Conservation (phyloP, 2,888 invertebrate species). For the Xestobium rufovillosum region DNA sequence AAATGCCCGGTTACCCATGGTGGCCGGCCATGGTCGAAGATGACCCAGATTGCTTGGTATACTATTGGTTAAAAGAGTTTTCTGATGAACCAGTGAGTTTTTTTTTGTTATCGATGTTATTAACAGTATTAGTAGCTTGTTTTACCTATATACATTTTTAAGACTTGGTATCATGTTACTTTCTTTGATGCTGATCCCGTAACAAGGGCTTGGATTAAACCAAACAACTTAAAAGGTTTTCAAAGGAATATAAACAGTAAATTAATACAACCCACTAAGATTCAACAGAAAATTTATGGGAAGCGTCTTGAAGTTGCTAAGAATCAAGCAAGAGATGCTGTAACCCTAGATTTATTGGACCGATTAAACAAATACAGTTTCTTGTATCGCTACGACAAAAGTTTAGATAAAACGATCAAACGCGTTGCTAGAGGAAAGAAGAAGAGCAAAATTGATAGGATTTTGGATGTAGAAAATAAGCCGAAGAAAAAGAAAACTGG, state of each 20-base stretch:
- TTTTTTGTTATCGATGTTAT: background rate
- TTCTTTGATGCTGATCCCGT: slow-evolving; percentile 25
- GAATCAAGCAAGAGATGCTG: slow-evolving; percentile 22
- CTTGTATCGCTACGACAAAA: slow-evolving; percentile 20
- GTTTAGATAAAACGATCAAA: background rate
- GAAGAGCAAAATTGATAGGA: background rate
- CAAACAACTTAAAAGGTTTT: slow-evolving; percentile 20
- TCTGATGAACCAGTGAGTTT: slow-evolving; percentile 47
- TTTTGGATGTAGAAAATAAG: background rate
- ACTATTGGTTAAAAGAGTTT: slow-evolving; percentile 49
- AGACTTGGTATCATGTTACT: slow-evolving; percentile 28
- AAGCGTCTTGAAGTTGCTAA: slow-evolving; percentile 17
- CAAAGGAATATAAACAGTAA: slow-evolving; percentile 16
- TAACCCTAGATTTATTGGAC: slow-evolving; percentile 18
- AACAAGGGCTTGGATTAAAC: slow-evolving; percentile 25
- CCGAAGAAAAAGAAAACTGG: background rate
- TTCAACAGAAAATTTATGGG: slow-evolving; percentile 11
- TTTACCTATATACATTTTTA: slow-evolving; percentile 8
- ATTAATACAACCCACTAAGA: slow-evolving; percentile 7
- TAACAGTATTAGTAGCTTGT: background rate
- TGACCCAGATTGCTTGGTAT: slow-evolving; percentile 54
- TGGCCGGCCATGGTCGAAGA: slow-evolving; percentile 69
- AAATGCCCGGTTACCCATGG: slow-evolving; percentile 55
- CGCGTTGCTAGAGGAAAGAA: background rate
- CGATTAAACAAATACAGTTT: slow-evolving; percentile 25